A percentile compares a stretch with the other conserved stretches of the same genome.
Evolutionary conservation across 2,888 invertebrate genomes (phyloP).

Genomic region (Parasteatoda lunata): DNA sequence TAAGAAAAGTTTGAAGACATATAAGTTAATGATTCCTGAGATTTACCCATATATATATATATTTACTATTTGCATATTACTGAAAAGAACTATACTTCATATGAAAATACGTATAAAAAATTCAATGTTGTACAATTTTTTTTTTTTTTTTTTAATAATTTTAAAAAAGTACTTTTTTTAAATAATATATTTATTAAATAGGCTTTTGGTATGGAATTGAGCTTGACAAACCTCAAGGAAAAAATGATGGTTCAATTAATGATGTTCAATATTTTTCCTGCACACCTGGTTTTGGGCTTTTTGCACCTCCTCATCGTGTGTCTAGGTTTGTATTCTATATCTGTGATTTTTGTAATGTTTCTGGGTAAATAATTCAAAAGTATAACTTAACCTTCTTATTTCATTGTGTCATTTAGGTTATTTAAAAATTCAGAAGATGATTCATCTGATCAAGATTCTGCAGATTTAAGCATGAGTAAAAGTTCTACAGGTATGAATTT

Average conservation of each 20-base stretch:
- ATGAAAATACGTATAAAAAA: too few relatives aligned
- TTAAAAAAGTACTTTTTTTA: background rate
- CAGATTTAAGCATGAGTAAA: constrained; percentile 69
- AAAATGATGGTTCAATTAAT: constrained; percentile 76
- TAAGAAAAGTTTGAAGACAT: too few relatives aligned
- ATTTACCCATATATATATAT: too few relatives aligned
- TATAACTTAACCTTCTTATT: background rate
- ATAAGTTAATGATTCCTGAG: too few relatives aligned
- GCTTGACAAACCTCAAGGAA: constrained; percentile 75
- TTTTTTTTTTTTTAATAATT: too few relatives aligned
- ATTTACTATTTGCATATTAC: too few relatives aligned
- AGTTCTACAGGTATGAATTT: constrained; percentile 67
- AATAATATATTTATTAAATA: constrained; percentile 64
- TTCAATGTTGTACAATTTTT: too few relatives aligned
- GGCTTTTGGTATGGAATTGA: constrained; percentile 77
- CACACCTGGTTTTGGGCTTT: constrained; percentile 75
- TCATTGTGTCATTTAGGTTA: constrained; percentile 13
- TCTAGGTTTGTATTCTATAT: constrained; percentile 72
- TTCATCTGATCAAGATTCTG: constrained; percentile 69
- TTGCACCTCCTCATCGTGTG: constrained; percentile 74
- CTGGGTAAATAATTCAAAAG: background rate
- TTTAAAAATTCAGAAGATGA: constrained; percentile 64
- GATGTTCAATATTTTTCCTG: constrained; percentile 76
- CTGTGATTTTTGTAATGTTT: background rate
- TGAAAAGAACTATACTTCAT: too few relatives aligned